Base-by-base conservation (phyloP, 2,888 invertebrate genomes). In the Cybosia mesomella region DNA sequence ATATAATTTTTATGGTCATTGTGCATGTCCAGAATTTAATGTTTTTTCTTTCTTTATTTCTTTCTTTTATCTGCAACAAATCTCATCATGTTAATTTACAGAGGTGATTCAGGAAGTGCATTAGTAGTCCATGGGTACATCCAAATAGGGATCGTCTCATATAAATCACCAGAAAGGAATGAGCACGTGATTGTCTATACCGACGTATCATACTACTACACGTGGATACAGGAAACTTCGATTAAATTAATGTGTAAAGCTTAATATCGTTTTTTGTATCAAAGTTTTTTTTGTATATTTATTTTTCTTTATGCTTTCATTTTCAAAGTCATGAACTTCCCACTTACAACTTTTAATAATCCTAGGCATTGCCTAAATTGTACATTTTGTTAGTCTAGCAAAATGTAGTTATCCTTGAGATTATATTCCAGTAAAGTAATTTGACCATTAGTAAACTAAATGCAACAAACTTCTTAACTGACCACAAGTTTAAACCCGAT, bases 21-120 rank as follows among this genome's bases (percentile, higher is more conserved):
- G n/a, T n/a, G n/a, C n/a, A n/a, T n/a, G n/a, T n/a, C n/a, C n/a
- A n/a, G n/a, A n/a, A n/a, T n/a, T n/a, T n/a, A n/a, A n/a, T n/a
- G n/a, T n/a, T n/a, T n/a, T n/a, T n/a, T n/a, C n/a, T n/a, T n/a
- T n/a, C n/a, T n/a, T n/a, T n/a, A n/a, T n/a, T n/a, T n/a, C n/a
- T n/a, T n/a, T n/a, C n/a, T 43, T 0, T 18, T 10, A 11, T 21
- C 53, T 21, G 3, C 53, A 21, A 3, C 22, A 22, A 21, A 5
- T 9, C 18, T 54, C 11, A 54, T 22, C 9, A 11, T 62, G n/a
- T 61, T 49, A 66, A 49, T 67, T 87, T 86, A 7, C 85, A 91
- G 91, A 18, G 89, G 89, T 11, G 90, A 91, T 70, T 91, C 89
- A 0, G 89, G 90, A 11, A 84, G 88, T 71, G 88, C 84, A 8